phyloP scores from a whole-genome alignment of 2,113 vertebrate genomes.

The Amblyopsis rosae region DNA sequence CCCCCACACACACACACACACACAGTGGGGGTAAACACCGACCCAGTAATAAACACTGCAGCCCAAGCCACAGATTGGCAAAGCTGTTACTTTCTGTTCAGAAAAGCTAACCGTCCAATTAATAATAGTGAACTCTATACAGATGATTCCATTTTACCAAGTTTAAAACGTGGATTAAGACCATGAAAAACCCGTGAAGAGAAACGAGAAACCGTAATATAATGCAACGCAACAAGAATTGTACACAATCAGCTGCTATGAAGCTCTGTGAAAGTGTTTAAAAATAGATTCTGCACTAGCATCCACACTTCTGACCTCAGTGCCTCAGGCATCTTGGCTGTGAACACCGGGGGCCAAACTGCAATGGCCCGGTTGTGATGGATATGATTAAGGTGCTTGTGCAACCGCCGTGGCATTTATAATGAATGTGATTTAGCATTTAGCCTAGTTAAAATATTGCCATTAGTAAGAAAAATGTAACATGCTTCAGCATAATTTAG shows the following conservation, averaged over 20 bases:
- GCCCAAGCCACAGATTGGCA: constrained; percentile 11
- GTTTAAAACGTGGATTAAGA: too few relatives aligned
- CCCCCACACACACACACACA: constrained; percentile 22
- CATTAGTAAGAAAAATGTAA: background rate
- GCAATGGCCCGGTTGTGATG: background rate
- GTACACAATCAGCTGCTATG: too few relatives aligned
- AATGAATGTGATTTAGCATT: constrained; percentile 4
- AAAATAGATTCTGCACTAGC: too few relatives aligned
- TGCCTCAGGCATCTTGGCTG: background rate
- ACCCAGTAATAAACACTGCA: constrained; percentile 43
- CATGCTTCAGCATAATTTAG: background rate
- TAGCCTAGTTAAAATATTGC: background rate
- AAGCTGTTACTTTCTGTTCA: constrained; percentile 9
- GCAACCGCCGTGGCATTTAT: background rate
- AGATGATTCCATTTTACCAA: too few relatives aligned
- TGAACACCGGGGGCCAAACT: background rate
- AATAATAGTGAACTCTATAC: background rate
- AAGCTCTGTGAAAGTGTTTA: too few relatives aligned
- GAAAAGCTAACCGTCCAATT: background rate
- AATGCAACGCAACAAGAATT: too few relatives aligned
- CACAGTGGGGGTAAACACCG: constrained; percentile 30
- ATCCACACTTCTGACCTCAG: background rate
- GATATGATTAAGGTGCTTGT: constrained; percentile 7
- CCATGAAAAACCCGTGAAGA: too few relatives aligned
- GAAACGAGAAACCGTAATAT: too few relatives aligned